Conservation (phyloP, 2,888 invertebrate genomes). For the Drosophila robusta region DNA sequence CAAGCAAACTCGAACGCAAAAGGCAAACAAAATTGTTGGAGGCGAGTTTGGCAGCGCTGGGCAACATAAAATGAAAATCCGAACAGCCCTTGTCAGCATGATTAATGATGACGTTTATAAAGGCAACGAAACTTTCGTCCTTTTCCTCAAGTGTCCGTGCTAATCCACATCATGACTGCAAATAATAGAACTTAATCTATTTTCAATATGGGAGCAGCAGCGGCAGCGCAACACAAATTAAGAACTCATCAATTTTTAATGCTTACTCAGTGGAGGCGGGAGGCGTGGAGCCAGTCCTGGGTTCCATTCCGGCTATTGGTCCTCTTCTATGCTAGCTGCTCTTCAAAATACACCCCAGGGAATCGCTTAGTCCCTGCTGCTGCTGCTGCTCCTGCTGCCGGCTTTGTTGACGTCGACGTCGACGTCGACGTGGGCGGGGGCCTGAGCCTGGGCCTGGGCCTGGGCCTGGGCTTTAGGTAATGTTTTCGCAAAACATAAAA, state of each 20-base stretch:
- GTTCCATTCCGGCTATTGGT: slow-evolving; percentile 28
- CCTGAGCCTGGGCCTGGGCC: slow-evolving; percentile 1
- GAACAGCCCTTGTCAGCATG: slow-evolving; percentile 74
- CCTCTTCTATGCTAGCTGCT: slow-evolving; percentile 29
- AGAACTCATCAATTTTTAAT: slow-evolving; percentile 82
- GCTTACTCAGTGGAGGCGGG: slow-evolving; percentile 64
- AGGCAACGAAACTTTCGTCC: slow-evolving; percentile 60
- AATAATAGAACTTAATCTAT: slow-evolving; percentile 83
- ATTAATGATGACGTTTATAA: slow-evolving; percentile 79
- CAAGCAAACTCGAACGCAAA: slow-evolving; percentile 56
- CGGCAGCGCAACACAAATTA: slow-evolving; percentile 75
- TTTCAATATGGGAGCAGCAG: slow-evolving; percentile 75
- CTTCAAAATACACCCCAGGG: slow-evolving; percentile 75
- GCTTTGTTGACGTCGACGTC: slow-evolving; percentile 20
- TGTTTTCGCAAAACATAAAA: slow-evolving; percentile 72
- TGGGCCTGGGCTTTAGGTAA: slow-evolving; percentile 60
- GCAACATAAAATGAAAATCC: slow-evolving; percentile 71
- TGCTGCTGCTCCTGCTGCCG: slow-evolving; percentile 21
- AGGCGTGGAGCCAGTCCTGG: slow-evolving; percentile 12
- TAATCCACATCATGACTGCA: slow-evolving; percentile 82
- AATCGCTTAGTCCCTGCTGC: slow-evolving; percentile 45
- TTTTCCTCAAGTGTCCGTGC: slow-evolving; percentile 71
- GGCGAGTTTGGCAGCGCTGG: slow-evolving; percentile 22
- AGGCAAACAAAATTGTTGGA: slow-evolving; percentile 55
- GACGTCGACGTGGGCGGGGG: slow-evolving; percentile 5